Percentiles rank a stretch among this genome's conserved stretches.
Evolutionary conservation across 2,888 invertebrate species (phyloP).

Genomic region (Ophonus ardosiacus): DNA sequence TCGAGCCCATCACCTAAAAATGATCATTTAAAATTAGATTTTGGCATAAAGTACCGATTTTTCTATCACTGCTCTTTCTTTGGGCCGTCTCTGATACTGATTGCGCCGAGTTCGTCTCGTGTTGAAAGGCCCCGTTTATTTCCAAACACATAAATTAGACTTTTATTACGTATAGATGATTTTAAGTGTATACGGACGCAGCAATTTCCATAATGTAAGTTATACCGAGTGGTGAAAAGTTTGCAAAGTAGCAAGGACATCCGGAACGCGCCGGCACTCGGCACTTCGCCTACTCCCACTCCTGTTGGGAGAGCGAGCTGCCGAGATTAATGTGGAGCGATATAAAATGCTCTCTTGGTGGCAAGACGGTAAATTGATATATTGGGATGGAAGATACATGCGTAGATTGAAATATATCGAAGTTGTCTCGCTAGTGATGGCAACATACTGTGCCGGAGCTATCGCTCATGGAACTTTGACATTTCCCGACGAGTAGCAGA

Average conservation of each 20-base stretch:
- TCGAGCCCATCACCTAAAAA: too few species aligned
- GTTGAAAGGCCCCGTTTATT: conserved; percentile 33
- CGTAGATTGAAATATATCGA: conserved; percentile 74
- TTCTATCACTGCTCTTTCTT: too few species aligned
- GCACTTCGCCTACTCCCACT: neutral
- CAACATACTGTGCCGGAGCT: conserved; percentile 70
- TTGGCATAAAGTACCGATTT: too few species aligned
- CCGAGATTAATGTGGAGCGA: conserved; percentile 73
- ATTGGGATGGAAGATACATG: conserved; percentile 70
- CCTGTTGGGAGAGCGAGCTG: conserved; percentile 53
- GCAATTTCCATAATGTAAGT: conserved; percentile 73
- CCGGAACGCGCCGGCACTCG: conserved; percentile 28
- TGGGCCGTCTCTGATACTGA: too few species aligned
- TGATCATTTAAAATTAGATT: too few species aligned
- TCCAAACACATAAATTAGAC: conserved; percentile 59
- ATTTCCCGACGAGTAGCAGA: conserved; percentile 11
- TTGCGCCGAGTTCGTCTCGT: too few species aligned
- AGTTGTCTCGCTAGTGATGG: conserved; percentile 55
- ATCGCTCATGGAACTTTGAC: conserved; percentile 70
- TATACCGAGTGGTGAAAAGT: conserved; percentile 69
- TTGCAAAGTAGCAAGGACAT: conserved; percentile 69
- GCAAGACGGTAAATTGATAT: conserved; percentile 74
- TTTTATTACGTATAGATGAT: conserved; percentile 64
- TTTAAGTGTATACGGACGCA: conserved; percentile 63
- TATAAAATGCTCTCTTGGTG: conserved; percentile 68